Base-by-base conservation (phyloP, 30 jellyfish, hydroid and myxozoan species). In the Nemopilema nomurai region DNA sequence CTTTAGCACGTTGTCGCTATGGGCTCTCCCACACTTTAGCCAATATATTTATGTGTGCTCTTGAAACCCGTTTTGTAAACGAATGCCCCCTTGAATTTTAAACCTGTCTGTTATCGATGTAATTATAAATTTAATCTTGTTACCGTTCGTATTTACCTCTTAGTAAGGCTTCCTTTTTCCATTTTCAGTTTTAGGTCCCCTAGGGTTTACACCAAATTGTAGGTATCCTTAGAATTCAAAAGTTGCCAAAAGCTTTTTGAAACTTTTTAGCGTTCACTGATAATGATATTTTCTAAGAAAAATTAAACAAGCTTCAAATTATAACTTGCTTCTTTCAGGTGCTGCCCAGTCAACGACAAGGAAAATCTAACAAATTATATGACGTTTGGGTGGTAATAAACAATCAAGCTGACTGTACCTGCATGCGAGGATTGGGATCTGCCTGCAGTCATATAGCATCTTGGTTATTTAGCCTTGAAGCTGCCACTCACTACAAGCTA, bases 381-480 rank as follows among this genome's bases (percentile, higher is more conserved):
- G n/a, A n/a, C n/a, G n/a, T n/a, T n/a, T n/a, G n/a, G n/a, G n/a
- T n/a, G n/a, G n/a, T n/a, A n/a, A n/a, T n/a, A n/a, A n/a, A n/a
- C n/a, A n/a, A n/a, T n/a, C n/a, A n/a, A n/a, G n/a, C n/a, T n/a
- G n/a, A n/a, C n/a, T n/a, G n/a, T n/a, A n/a, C n/a, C n/a, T n/a
- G n/a, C n/a, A n/a, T n/a, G n/a, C n/a, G n/a, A n/a, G n/a, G n/a
- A 49, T 33, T 80, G 69, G 83, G 90, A 18, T 80, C 90, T 3
- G 53, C 77, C 20, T 80, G 90, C 57, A 80, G 90, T 67, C 73
- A 79, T 79, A 41, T 79, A 18, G 89, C 89, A 3, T 76, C 87
- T 27, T 77, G 7, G n/a, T 62, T 52, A 28, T 52, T 49, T 57
- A 77, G 25, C 28, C 87, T 77, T 51, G 87, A 77, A 62, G 87